A percentile compares a stretch with the other conserved stretches of the same genome.
Conservation (phyloP, 1,140 invertebrate species). For the Paramacrobiotus metropolitanus region DNA sequence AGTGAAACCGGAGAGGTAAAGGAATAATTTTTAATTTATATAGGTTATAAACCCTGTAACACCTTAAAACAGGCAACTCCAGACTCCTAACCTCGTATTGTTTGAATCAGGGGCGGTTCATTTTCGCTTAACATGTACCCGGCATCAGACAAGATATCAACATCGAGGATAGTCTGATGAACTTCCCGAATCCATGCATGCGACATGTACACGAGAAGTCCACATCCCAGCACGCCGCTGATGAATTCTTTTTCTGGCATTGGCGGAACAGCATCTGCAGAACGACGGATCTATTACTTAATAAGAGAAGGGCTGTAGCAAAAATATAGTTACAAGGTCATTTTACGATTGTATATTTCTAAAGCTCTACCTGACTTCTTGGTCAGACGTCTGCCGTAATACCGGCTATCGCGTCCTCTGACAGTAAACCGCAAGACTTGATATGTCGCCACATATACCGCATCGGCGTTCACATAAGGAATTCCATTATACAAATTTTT, state of each 20-base stretch:
- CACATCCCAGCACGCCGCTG: not conserved
- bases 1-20: too few species aligned
- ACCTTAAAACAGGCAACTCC: too few species aligned
- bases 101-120: not conserved
- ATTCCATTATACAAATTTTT: not conserved
- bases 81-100: not conserved
- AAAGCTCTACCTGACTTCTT: too few species aligned
- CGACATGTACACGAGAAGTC: conserved; percentile 2
- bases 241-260: conserved; percentile 1
- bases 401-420: not conserved
- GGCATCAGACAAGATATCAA: not conserved
- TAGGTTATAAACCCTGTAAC: too few species aligned
- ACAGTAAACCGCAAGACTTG: not conserved
- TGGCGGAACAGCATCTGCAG: not conserved
- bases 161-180: not conserved
- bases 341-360: too few species aligned
- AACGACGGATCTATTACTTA: too few species aligned
- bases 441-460: not conserved
- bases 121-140: not conserved
- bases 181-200: not conserved
- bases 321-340: too few species aligned
- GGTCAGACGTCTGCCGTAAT: not conserved
- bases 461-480: not conserved
- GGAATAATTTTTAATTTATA: too few species aligned
- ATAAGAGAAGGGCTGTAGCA: too few species aligned